Conservation (phyloP, 2,113 vertebrate genomes). For the Bubo scandiacus region DNA sequence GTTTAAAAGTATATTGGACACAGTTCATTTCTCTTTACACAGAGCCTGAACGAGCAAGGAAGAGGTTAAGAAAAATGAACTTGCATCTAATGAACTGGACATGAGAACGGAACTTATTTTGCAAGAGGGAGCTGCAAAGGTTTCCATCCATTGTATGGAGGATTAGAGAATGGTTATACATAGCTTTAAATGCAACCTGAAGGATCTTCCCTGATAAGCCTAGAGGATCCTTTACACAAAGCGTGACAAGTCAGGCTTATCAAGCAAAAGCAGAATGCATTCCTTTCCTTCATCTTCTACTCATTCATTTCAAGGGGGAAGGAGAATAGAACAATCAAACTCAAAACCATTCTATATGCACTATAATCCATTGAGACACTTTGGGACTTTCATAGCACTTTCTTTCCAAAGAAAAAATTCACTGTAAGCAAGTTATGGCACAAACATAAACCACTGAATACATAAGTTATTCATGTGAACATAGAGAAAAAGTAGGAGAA, state of each 20-base stretch:
- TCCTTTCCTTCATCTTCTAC: not conserved
- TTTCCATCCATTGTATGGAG: not conserved
- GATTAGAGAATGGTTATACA: not conserved
- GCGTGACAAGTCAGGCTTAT: not conserved
- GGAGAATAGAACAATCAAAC: not conserved
- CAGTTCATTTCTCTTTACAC: not conserved
- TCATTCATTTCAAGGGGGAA: not conserved
- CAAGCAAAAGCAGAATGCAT: not conserved
- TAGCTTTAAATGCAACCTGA: not conserved
- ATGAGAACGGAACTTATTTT: not conserved
- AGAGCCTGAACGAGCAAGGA: not conserved
- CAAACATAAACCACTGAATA: not conserved
- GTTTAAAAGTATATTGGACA: not conserved
- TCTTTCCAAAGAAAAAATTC: not conserved
- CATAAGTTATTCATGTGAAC: not conserved
- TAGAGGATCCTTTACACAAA: not conserved
- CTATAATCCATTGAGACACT: not conserved
- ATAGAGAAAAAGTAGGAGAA: not conserved
- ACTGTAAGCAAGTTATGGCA: not conserved
- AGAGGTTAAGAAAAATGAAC: not conserved
- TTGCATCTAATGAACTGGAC: not conserved
- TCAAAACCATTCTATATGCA: not conserved
- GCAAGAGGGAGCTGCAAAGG: not conserved
- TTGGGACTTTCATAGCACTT: not conserved
- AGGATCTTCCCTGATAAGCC: not conserved